Evolutionary conservation across 1,140 invertebrate species (phyloP).

Genomic region (Sogatella furcifera): DNA sequence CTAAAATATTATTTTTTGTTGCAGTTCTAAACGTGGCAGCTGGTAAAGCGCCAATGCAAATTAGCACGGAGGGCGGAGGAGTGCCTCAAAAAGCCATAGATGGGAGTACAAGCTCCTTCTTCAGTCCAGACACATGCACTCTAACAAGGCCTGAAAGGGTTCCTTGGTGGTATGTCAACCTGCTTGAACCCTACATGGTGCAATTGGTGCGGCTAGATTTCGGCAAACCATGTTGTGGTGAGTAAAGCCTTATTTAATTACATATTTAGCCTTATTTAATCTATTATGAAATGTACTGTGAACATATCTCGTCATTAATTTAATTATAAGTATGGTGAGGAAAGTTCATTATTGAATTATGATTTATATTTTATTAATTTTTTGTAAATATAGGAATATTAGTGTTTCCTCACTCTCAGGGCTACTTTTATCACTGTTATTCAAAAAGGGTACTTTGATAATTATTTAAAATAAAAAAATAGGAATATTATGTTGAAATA

Average conservation of each 20-base stretch:
- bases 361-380: too few relatives aligned
- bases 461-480: too few relatives aligned
- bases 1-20: slow-evolving; percentile 12
- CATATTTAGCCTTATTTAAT: too few relatives aligned
- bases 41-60: slow-evolving; percentile 92
- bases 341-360: too few relatives aligned
- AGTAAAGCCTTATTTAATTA: slow-evolving; percentile 37
- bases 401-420: too few relatives aligned
- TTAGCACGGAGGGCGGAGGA: slow-evolving; percentile 69
- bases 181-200: slow-evolving; percentile 90
- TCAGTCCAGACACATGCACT: slow-evolving; percentile 74
- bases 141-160: slow-evolving; percentile 67
- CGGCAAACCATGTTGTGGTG: slow-evolving; percentile 83
- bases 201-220: slow-evolving; percentile 86
- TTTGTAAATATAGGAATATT: too few relatives aligned
- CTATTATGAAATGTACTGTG: too few relatives aligned
- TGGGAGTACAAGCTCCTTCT: slow-evolving; percentile 75
- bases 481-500: too few relatives aligned
- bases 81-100: slow-evolving; percentile 85
- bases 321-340: too few relatives aligned
- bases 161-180: slow-evolving; percentile 94
- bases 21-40: slow-evolving; percentile 89
- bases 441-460: too few relatives aligned
- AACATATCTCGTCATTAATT: too few relatives aligned
- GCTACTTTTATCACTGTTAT: too few relatives aligned